phyloP scores from a whole-genome alignment of 2,797 vertebrate species.

The Trachurus trachurus region DNA sequence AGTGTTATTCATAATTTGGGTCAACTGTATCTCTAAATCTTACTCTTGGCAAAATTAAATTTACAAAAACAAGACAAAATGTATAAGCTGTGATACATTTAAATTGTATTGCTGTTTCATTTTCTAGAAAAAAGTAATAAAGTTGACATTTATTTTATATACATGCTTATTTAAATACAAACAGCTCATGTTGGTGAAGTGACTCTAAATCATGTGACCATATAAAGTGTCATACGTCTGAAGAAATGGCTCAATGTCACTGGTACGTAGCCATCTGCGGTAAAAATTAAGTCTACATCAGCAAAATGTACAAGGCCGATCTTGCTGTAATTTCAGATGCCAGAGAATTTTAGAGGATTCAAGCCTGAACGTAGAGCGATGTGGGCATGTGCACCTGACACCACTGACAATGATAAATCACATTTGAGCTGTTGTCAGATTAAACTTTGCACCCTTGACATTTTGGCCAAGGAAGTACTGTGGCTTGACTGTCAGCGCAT shows the following conservation, averaged over 20 bases:
- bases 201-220: not conserved
- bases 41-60: too few species aligned
- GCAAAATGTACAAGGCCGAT: not conserved
- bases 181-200: not conserved
- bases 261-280: not conserved
- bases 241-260: not conserved
- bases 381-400: slow-evolving; percentile 8
- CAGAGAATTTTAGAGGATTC: not conserved
- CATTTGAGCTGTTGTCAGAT: slow-evolving; percentile 8
- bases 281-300: not conserved
- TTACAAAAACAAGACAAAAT: too few species aligned
- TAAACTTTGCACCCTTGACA: slow-evolving; percentile 17
- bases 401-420: slow-evolving; percentile 13
- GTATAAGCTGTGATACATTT: not conserved
- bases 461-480: slow-evolving; percentile 3
- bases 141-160: too few species aligned
- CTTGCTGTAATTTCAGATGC: not conserved
- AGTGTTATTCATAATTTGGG: not conserved
- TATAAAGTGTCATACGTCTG: too few species aligned
- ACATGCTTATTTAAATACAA: too few species aligned
- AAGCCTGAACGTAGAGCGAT: slow-evolving; percentile 15
- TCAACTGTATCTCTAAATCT: too few species aligned
- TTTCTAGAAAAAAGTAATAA: not conserved
- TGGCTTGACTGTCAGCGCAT: not conserved
- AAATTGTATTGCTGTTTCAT: not conserved